Conservation (phyloP, 2,113 vertebrate species). For the Motacilla tschutschensis region DNA sequence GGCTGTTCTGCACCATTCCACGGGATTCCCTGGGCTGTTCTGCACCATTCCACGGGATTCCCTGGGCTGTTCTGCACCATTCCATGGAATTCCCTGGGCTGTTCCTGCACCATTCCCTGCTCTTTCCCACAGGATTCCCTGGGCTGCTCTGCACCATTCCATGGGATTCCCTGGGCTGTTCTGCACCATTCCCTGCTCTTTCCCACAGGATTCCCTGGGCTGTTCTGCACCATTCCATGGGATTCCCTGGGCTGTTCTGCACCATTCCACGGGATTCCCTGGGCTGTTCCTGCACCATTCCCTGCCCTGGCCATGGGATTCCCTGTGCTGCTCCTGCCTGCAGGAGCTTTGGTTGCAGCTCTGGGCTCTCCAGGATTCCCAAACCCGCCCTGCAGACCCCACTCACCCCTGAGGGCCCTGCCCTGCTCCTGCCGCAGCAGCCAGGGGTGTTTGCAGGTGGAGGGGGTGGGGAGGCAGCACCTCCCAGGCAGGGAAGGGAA, state of each 20-base stretch:
- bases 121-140: too few species aligned
- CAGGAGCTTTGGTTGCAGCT: fast-evolving
- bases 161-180: too few species aligned
- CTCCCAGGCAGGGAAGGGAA: too few species aligned
- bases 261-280: background rate
- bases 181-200: too few species aligned
- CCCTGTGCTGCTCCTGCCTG: background rate
- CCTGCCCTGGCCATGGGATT: background rate
- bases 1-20: background rate
- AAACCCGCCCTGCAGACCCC: fast-evolving
- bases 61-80: too few species aligned
- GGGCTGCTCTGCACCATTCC: background rate
- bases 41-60: too few species aligned
- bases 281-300: background rate
- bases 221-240: background rate
- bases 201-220: too few species aligned
- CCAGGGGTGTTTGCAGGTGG: too few species aligned
- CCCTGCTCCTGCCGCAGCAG: background rate
- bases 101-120: too few species aligned
- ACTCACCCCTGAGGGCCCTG: background rate
- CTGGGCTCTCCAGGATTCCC: background rate
- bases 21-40: background rate
- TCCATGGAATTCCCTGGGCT: too few species aligned
- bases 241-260: too few species aligned
- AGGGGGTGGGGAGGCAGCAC: too few species aligned